These are phyloP conservation scores for Nixonia krombeini DNA, from an alignment of 1,140 invertebrate genomes.

Conservation along the genomic window DNA sequence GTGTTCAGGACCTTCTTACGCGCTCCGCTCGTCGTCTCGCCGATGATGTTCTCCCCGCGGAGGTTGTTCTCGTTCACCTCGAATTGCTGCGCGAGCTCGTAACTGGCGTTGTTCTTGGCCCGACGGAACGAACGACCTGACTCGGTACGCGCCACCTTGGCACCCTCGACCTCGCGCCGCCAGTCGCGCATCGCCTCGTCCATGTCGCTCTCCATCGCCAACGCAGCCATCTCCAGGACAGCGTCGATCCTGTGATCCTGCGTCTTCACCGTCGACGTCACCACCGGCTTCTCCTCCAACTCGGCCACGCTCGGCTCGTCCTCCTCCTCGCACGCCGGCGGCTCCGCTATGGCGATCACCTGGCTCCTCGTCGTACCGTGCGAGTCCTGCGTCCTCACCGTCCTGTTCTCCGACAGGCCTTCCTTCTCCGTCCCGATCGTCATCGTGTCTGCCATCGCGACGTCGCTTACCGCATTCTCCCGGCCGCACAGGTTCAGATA, in stretches of 20 bases:
- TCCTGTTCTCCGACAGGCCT: slow-evolving; percentile 37
- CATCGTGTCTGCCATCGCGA: slow-evolving; percentile 42
- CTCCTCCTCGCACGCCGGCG: slow-evolving; percentile 50
- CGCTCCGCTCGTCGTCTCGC: not conserved
- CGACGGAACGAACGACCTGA: slow-evolving; percentile 19
- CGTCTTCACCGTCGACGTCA: slow-evolving; percentile 62
- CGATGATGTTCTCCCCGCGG: too few relatives aligned
- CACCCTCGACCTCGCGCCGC: slow-evolving; percentile 55
- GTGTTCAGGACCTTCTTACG: slow-evolving; percentile 56
- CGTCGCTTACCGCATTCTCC: slow-evolving; percentile 20
- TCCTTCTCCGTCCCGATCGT: slow-evolving; percentile 29
- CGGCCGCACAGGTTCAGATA: slow-evolving; percentile 70
- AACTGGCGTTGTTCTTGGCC: slow-evolving; percentile 65
- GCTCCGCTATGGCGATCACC: slow-evolving; percentile 32
- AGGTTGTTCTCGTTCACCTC: slow-evolving; percentile 53
- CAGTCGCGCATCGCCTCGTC: slow-evolving; percentile 58
- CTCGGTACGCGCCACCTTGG: slow-evolving; percentile 28
- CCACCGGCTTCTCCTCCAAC: slow-evolving; percentile 35
- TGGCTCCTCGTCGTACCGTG: slow-evolving; percentile 18
- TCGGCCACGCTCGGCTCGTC: slow-evolving; percentile 45
- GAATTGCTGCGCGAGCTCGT: slow-evolving; percentile 63
- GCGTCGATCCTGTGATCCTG: slow-evolving; percentile 62
- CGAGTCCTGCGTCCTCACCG: slow-evolving; percentile 48
- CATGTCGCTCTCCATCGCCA: slow-evolving; percentile 62
- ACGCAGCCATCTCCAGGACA: slow-evolving; percentile 56